These are phyloP conservation scores for Drosophila flavopinicola DNA, from an alignment of 2,888 invertebrate species.

Conservation along the genomic window DNA sequence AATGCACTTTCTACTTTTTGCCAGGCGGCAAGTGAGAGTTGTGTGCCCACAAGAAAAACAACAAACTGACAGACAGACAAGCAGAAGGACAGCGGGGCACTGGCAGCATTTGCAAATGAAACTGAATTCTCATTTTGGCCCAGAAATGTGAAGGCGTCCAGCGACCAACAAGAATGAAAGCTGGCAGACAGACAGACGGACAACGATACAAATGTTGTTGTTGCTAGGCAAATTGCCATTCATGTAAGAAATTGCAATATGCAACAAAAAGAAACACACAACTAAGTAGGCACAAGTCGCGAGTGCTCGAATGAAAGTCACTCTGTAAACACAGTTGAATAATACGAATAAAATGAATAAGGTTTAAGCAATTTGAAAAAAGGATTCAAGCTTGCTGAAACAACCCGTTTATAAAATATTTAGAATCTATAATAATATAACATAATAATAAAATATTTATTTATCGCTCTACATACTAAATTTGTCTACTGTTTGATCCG, in stretches of 20 bases:
- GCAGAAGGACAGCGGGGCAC: background rate
- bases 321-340: background rate
- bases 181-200: constrained; percentile 2
- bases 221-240: constrained; percentile 53
- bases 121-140: constrained; percentile 51
- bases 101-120: constrained; percentile 52
- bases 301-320: background rate
- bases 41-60: constrained; percentile 29
- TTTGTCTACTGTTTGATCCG: too few species aligned
- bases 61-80: constrained; percentile 14
- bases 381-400: too few species aligned
- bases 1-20: constrained; percentile 38
- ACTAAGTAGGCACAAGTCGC: too few species aligned
- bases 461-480: too few species aligned
- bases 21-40: constrained; percentile 39
- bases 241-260: constrained; percentile 42
- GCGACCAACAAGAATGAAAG: constrained; percentile 26
- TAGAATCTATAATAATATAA: too few species aligned
- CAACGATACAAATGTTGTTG: constrained; percentile 39
- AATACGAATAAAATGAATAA: too few species aligned
- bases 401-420: too few species aligned
- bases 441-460: too few species aligned
- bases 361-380: too few species aligned
- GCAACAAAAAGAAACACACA: constrained; percentile 1
- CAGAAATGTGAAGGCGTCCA: constrained; percentile 36